Percentiles rank a stretch among this genome's conserved stretches.
Conservation (phyloP, 2,797 vertebrate genomes). For the Rhabdomys pumilio region DNA sequence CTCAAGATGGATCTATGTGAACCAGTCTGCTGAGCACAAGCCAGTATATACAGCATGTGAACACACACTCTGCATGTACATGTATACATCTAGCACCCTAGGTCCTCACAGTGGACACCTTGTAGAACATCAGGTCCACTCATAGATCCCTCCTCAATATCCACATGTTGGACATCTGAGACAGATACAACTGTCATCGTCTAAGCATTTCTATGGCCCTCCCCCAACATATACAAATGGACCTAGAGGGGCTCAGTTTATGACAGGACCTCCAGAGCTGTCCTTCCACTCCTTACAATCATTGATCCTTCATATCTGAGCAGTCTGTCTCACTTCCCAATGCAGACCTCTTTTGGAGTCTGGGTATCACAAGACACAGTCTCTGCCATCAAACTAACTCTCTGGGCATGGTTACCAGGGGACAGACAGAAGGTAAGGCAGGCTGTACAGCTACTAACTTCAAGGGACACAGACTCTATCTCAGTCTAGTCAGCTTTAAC, state of each 20-base stretch:
- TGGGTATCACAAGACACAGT: not conserved
- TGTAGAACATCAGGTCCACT: not conserved
- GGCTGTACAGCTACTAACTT: not conserved
- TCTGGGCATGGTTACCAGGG: no score
- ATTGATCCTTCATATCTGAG: no score
- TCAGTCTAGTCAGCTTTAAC: no score
- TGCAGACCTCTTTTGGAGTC: no score
- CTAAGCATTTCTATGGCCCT: rapidly evolving
- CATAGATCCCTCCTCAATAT: not conserved
- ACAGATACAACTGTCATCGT: not conserved
- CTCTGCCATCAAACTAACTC: not conserved
- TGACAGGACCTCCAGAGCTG: not conserved
- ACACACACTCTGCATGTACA: not conserved
- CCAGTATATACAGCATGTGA: no score
- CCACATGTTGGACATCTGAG: not conserved
- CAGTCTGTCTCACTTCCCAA: no score
- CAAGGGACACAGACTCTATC: not conserved
- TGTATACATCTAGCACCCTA: no score
- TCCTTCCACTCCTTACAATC: not conserved
- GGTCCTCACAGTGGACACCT: rapidly evolving
- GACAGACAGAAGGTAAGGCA: not conserved
- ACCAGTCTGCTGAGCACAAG: no score
- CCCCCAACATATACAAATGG: not conserved
- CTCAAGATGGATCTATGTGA: not conserved
- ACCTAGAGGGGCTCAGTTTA: not conserved